Evolutionary conservation across 1,140 invertebrate genomes (phyloP), one percentile per base, ranked within the genome.

Genomic region (Manduca sexta): DNA sequence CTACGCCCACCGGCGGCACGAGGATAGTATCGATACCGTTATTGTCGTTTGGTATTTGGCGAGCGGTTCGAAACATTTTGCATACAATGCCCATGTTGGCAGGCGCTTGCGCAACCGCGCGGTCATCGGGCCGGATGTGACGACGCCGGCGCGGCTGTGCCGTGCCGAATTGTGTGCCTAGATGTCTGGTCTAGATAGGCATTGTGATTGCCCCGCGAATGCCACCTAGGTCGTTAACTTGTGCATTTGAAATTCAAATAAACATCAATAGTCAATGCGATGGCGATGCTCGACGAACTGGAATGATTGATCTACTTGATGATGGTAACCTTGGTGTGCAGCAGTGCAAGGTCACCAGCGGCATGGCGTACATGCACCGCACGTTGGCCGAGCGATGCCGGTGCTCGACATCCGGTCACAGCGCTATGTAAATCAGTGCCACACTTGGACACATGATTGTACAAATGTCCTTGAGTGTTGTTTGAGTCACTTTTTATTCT

Each of bases 81-180:
- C 80, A 82, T 80, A 84, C 80, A 84, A 84, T 84, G 71, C 69
- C 73, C 70, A 75, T 80, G 79, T 64, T 62, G 64, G 62, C 39
- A 33, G 52, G 49, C 53, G 64, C 64, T 74, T 77, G 72, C 70
- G 75, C 75, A 77, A 74, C 64, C 42, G 17, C 49, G 45, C 59
- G 62, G 64, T 65, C 69, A 70, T 54, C 60, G 57, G 69, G 69
- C 71, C 80, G 78, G 80, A 84, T 80, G 76, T 70, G 69, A 67
- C 62, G 71, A 60, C 52, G 49, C 49, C 55, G 43, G 13, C 18
- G 34, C 43, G 52, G 46, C 56, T 64, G 55, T 42, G 50, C 60
- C 53, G 58, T 56, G 62, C 63, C 66, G 49, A 78, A 74, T 68
- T 62, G 43, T 71, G 53, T 63, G 59, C 62, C 70, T 70, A 67